Evolutionary conservation across 2,888 invertebrate genomes (phyloP).

Genomic region (Poecilobothrus nobilitatus): DNA sequence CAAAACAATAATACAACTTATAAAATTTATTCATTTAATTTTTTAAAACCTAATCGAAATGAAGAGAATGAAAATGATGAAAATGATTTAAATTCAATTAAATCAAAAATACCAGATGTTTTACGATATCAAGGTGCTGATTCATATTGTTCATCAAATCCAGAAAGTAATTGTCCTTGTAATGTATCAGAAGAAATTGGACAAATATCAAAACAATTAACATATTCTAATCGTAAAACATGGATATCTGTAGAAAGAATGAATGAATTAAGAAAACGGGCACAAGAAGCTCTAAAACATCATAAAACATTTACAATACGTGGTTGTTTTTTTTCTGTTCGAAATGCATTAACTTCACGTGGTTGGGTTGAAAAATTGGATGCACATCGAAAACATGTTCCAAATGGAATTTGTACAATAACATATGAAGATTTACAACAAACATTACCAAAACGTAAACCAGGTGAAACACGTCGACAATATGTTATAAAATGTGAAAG

Average conservation of each 20-base stretch:
- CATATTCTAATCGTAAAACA: conserved; percentile 33
- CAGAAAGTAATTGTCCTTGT: conserved; percentile 21
- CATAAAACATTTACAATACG: conserved; percentile 61
- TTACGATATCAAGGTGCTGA: conserved; percentile 21
- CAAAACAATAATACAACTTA: background rate
- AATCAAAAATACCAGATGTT: conserved; percentile 20
- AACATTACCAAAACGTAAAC: conserved; percentile 37
- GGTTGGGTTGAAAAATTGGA: conserved; percentile 55
- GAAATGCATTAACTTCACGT: conserved; percentile 58
- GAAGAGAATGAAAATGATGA: background rate
- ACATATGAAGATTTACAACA: conserved; percentile 41
- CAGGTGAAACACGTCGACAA: conserved; percentile 46
- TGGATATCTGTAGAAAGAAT: conserved; percentile 59
- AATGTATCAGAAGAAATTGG: conserved; percentile 21
- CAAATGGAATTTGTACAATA: conserved; percentile 32
- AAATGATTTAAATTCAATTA: background rate
- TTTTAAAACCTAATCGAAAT: background rate
- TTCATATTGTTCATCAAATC: conserved; percentile 19
- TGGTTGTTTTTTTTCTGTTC: conserved; percentile 62
- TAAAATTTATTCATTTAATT: background rate
- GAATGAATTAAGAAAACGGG: conserved; percentile 54
- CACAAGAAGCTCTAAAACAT: conserved; percentile 57
- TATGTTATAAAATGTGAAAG: conserved; percentile 58
- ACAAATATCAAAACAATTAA: conserved; percentile 20
- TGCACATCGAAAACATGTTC: conserved; percentile 36